Base-by-base conservation (phyloP, 2,888 invertebrate species). In the Euphydryas editha region DNA sequence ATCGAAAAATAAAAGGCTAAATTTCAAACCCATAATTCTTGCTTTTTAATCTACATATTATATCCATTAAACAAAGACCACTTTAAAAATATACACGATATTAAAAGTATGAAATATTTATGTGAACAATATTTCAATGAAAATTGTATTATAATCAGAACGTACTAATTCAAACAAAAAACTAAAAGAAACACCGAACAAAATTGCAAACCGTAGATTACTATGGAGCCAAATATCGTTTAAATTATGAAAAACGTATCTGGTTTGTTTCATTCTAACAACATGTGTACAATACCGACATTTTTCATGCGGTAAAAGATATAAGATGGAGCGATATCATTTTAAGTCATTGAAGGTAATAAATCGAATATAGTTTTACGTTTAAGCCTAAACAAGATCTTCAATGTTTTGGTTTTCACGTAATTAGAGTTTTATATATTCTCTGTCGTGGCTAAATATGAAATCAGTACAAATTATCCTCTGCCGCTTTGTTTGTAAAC, bases 201-300 rank as follows among this genome's bases (percentile, higher is more conserved):
- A 72, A 69, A 76, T 73, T 67, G 61, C 71, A 64, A 64, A 70
- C 68, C 63, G 72, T 69, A 68, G 62, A 65, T 68, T 67, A 69
- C 68, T 72, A 71, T 70, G 67, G 56, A 63, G 62, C 68, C 78
- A 82, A 81, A 83, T 81, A 81, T 81, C 83, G 78, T 82, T 86
- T 88, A 87, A 87, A 87, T 75, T 86, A 86, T 83, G 79, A 84
- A 84, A 86, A 83, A 81, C 80, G 77, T 77, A 82, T 84, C 87
- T 89, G 89, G 82, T 81, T 84, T 81, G 76, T 81, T 77, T 88
- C 88, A 86, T 79, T 78, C 75, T 74, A 75, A 73, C 72, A 78
- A 75, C 81, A 72, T 79, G 83, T 84, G 79, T 81, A 81, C 80
- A 84, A 82, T 85, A 79, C 84, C 83, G 81, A 78, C 78, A 79